phyloP scores from a whole-genome alignment of 2,113 vertebrate species.

The Dasyurus viverrinus region DNA sequence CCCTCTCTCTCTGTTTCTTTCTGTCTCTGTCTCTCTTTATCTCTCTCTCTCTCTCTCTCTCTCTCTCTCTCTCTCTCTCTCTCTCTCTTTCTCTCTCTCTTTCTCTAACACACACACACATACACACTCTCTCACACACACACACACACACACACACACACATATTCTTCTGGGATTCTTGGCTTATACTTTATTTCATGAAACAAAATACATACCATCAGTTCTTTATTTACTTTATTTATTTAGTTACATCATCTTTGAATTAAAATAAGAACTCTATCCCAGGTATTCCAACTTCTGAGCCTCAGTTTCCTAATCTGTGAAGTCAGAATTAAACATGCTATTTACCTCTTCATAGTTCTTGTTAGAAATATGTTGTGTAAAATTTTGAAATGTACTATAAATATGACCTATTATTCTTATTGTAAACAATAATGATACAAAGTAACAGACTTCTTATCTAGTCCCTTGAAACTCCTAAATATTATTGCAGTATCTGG shows the following conservation, averaged over 20 bases:
- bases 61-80: too few species aligned
- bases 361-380: background rate
- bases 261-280: background rate
- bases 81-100: too few species aligned
- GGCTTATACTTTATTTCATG: background rate
- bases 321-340: background rate
- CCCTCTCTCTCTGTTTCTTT: too few species aligned
- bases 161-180: background rate
- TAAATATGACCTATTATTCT: background rate
- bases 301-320: background rate
- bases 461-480: background rate
- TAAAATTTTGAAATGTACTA: background rate
- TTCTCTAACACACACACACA: too few species aligned
- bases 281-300: background rate
- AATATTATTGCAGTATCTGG: background rate
- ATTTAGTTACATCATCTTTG: background rate
- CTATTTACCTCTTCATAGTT: background rate
- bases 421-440: background rate
- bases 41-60: background rate
- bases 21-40: background rate
- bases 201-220: background rate
- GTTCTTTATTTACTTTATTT: too few species aligned
- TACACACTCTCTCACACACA: too few species aligned
- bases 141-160: too few species aligned
- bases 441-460: background rate